Evolutionary conservation across 2,888 invertebrate species (phyloP).

Genomic region (Agonopterix arenella): DNA sequence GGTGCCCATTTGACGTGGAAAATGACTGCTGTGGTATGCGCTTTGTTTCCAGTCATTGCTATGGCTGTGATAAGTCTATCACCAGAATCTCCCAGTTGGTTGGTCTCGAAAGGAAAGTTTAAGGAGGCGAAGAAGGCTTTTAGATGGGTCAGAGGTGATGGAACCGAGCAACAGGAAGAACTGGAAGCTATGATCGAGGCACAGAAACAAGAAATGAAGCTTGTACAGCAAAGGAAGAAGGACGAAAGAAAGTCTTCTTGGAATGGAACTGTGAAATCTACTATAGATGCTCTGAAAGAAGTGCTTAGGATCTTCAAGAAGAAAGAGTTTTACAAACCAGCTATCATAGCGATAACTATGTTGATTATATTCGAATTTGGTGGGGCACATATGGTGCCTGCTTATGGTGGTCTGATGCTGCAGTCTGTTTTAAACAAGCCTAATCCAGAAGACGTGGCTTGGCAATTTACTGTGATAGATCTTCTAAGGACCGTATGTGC

Average conservation of each 20-base stretch:
- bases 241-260: conserved; percentile 27
- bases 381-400: conserved; percentile 66
- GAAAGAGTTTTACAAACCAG: conserved; percentile 65
- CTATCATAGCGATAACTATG: conserved; percentile 65
- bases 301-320: conserved; percentile 60
- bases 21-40: conserved; percentile 72
- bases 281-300: conserved; percentile 38
- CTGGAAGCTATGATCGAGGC: conserved; percentile 57
- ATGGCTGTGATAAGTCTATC: conserved; percentile 64
- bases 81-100: conserved; percentile 82
- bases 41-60: conserved; percentile 63
- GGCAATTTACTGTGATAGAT: conserved; percentile 81
- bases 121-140: conserved; percentile 78
- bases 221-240: conserved; percentile 31
- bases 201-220: conserved; percentile 43
- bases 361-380: conserved; percentile 66
- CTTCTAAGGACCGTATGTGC: conserved; percentile 79
- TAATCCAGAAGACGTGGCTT: conserved; percentile 50
- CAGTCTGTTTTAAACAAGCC: conserved; percentile 54
- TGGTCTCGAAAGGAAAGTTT: conserved; percentile 76
- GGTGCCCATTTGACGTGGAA: conserved; percentile 80
- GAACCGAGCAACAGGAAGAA: conserved; percentile 57
- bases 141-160: conserved; percentile 76
- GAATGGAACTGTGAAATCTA: conserved; percentile 37
- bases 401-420: conserved; percentile 62